These are phyloP conservation scores for Sialia sialis DNA, from an alignment of 2,113 vertebrate species.

Conservation along the genomic window DNA sequence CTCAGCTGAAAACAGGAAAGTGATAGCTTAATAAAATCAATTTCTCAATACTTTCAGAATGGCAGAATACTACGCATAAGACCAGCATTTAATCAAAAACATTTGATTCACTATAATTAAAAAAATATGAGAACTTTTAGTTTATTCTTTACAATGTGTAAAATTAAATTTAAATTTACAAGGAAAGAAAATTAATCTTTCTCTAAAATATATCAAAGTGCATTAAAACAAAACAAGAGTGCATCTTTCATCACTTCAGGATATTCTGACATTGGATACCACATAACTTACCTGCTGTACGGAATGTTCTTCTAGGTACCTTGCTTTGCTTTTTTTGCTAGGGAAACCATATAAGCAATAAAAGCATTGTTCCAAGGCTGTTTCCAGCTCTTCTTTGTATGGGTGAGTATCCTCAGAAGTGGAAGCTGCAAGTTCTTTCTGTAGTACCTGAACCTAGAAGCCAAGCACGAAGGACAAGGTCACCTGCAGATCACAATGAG, in stretches of 20 bases:
- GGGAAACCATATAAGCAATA: slow-evolving; percentile 94
- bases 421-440: slow-evolving; percentile 83
- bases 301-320: slow-evolving; percentile 95
- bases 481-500: background rate
- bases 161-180: background rate
- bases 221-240: background rate
- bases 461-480: background rate
- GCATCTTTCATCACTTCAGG: background rate
- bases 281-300: slow-evolving; percentile 83
- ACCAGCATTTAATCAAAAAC: background rate
- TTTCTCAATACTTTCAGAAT: background rate
- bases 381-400: slow-evolving; percentile 95
- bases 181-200: background rate
- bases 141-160: background rate
- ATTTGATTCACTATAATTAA: background rate
- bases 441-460: slow-evolving; percentile 83
- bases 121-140: background rate
- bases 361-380: slow-evolving; percentile 93
- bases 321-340: slow-evolving; percentile 97
- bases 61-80: background rate
- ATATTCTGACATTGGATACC: background rate
- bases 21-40: background rate
- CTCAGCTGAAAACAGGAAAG: slow-evolving; percentile 47
- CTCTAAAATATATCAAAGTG: background rate
- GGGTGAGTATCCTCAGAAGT: slow-evolving; percentile 82